Evolutionary conservation across 2,113 vertebrate species (phyloP).

Genomic region (Pseudois nayaur): DNA sequence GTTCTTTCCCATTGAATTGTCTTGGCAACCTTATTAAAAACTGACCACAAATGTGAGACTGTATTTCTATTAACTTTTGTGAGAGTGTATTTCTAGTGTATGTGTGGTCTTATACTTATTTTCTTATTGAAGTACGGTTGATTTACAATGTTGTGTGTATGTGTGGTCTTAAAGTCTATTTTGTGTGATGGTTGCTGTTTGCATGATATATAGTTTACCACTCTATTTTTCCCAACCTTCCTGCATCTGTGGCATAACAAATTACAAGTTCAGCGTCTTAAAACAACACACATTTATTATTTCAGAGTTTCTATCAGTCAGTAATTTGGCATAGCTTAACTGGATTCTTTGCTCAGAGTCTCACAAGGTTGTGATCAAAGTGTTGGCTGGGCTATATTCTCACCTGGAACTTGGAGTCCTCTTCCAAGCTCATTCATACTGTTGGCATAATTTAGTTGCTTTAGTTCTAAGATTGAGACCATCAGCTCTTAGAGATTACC

Average conservation of each 20-base stretch:
- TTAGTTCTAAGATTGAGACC: not conserved
- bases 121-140: not conserved
- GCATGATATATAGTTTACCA: not conserved
- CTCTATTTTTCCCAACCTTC: not conserved
- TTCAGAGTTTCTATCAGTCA: not conserved
- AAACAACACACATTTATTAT: not conserved
- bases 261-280: not conserved
- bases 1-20: not conserved
- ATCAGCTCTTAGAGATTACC: not conserved
- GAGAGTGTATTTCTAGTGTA: not conserved
- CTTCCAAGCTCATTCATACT: not conserved
- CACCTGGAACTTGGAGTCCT: not conserved
- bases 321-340: not conserved
- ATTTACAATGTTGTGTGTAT: not conserved
- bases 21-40: not conserved
- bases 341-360: not conserved
- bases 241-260: not conserved
- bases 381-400: not conserved
- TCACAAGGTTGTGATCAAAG: not conserved
- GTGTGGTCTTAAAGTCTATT: not conserved
- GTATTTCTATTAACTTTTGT: not conserved
- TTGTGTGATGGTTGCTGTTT: not conserved
- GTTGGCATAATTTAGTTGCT: not conserved
- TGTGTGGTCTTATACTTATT: not conserved
- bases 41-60: not conserved